Conservation (phyloP, 2,797 vertebrate species). For the Microctenopoma stevenorrisi region DNA sequence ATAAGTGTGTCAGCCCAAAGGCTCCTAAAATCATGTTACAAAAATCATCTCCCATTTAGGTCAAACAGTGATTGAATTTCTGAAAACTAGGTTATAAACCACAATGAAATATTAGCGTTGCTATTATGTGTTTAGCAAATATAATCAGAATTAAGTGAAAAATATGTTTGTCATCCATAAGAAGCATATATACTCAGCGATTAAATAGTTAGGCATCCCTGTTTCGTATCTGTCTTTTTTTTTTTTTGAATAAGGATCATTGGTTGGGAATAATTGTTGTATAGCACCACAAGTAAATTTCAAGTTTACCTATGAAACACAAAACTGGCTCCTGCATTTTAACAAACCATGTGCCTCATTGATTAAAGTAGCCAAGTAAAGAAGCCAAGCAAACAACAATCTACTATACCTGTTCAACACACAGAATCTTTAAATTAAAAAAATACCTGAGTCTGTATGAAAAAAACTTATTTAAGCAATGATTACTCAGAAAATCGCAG, state of each 20-base stretch:
- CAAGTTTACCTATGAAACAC: no score
- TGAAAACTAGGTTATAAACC: conserved; percentile 13
- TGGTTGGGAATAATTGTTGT: no score
- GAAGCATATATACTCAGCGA: background rate
- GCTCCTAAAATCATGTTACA: conserved; percentile 26
- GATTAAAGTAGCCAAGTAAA: no score
- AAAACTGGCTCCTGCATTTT: no score
- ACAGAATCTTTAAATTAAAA: no score
- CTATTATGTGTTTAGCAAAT: background rate
- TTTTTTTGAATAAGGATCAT: no score
- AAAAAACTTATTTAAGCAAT: background rate
- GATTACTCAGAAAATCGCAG: conserved; percentile 16
- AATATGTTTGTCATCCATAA: background rate
- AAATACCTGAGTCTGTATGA: no score
- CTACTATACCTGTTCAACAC: no score
- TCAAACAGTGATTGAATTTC: conserved; percentile 27
- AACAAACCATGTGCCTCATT: no score
- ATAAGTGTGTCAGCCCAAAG: conserved; percentile 16
- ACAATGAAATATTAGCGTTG: background rate
- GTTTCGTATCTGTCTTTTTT: no score
- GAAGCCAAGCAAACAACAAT: no score
- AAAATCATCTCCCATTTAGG: conserved; percentile 20
- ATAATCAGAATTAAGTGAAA: background rate
- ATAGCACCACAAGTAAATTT: no score
- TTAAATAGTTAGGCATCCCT: background rate